phyloP scores from a whole-genome alignment of 1,140 invertebrate species.

The Zaprionus ghesquierei region DNA sequence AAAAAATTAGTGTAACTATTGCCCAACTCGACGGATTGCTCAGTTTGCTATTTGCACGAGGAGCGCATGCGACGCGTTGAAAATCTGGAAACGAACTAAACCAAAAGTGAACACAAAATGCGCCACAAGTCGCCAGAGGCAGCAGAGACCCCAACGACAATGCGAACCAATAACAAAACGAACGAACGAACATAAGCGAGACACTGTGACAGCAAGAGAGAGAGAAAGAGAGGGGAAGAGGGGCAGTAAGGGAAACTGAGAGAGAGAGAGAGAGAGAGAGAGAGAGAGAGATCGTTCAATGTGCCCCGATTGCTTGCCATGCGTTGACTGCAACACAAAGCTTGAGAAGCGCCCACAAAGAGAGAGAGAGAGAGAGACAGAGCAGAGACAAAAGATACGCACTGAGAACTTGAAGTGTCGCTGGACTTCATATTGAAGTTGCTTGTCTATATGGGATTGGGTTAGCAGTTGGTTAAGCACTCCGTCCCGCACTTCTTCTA shows the following conservation, averaged over 20 bases:
- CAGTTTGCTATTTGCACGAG: background rate
- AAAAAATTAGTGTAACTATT: background rate
- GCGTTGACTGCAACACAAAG: conserved; percentile 27
- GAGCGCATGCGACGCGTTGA: conserved; percentile 72
- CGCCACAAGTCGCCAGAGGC: conserved; percentile 27
- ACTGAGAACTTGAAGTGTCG: conserved; percentile 27
- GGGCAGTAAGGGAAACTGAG: conserved; percentile 19
- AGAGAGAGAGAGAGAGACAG: background rate
- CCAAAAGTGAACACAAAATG: conserved; percentile 53
- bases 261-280: conserved; percentile 12
- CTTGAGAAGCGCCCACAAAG: background rate
- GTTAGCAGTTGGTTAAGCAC: conserved; percentile 48
- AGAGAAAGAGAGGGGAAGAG: conserved; percentile 17
- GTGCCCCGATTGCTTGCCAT: conserved; percentile 5
- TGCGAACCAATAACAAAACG: conserved; percentile 65
- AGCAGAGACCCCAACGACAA: conserved; percentile 32
- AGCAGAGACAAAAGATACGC: conserved; percentile 16
- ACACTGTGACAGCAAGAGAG: conserved; percentile 2
- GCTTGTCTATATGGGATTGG: conserved; percentile 44
- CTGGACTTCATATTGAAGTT: conserved; percentile 45
- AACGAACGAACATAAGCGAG: conserved; percentile 43
- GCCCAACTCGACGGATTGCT: background rate
- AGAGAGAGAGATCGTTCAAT: conserved; percentile 55
- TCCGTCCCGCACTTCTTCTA: conserved; percentile 47
- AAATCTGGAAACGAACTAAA: conserved; percentile 72